Base-by-base conservation (phyloP, 2,113 vertebrate genomes). In the Corynorhinus townsendii region DNA sequence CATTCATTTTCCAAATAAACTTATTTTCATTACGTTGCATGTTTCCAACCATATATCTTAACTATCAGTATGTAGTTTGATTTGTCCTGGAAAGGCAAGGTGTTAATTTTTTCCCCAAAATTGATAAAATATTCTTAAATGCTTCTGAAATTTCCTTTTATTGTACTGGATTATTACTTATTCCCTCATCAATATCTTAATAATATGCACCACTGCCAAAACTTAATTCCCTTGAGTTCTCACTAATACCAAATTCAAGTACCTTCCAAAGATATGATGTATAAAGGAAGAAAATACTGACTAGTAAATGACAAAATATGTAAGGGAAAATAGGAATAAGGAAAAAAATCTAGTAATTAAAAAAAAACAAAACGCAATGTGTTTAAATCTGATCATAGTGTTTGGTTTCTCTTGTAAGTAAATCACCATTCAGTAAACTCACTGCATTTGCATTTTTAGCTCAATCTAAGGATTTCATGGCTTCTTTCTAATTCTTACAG, bases 361-460 rank as follows among this genome's bases (percentile, higher is more conserved):
- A 90, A 93, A 80, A 45, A n/a, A n/a, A 79, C 90, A 85, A 85
- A n/a, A n/a, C n/a, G n/a, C n/a, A 86, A 3, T 79, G 14, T 82
- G 16, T 76, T 84, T 93, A 93, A 81, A 75, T 93, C 81, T 96
- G 72, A 93, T 79, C 72, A 80, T 22, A 77, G 7, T 92, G 7
- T 83, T 93, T 86, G 71, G 54, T 47, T 92, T 93, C 43, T 68
- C 43, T 92, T 80, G 9, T 85, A 93, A 95, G 79, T 95, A 96
- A 97, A 97, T 95, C 90, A 95, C 96, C 96, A 92, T 75, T 92
- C 75, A 79, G 43, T 90, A 91, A 93, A 89, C 35, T 93, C 82
- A 54, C 43, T 84, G 12, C 7, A 95, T 95, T 95, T 96, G 73
- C 92, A 96, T 95, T 95, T 92, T 84, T 89, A 94, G 92, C 62